Evolutionary conservation across 2,113 vertebrate species (phyloP).

Genomic region (Oryzias curvinotus): DNA sequence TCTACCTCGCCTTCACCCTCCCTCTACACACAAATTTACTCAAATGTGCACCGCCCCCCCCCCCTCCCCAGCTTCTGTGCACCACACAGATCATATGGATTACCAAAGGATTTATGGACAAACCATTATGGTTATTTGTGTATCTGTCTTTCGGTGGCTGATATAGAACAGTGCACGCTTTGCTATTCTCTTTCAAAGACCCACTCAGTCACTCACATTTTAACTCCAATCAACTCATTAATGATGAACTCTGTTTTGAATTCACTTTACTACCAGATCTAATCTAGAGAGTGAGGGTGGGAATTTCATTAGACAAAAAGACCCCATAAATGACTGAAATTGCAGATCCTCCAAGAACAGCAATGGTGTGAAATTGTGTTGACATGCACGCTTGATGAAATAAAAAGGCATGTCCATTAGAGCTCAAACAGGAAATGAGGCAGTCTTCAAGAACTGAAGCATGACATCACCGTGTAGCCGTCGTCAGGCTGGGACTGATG

Average conservation of each 20-base stretch:
- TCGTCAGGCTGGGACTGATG: slow-evolving; percentile 38
- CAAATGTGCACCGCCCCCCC: background rate
- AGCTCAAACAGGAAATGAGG: slow-evolving; percentile 56
- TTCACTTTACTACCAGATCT: background rate
- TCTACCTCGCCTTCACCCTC: background rate
- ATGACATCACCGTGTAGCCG: slow-evolving; percentile 63
- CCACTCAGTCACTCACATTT: background rate
- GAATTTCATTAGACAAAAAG: background rate
- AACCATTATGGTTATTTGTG: slow-evolving; percentile 20
- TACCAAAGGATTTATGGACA: slow-evolving; percentile 37
- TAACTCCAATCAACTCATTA: too few species aligned
- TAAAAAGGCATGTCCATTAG: slow-evolving; percentile 36
- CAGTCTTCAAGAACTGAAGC: slow-evolving; percentile 49
- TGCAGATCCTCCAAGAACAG: background rate
- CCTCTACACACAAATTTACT: background rate
- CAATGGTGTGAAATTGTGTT: slow-evolving; percentile 1
- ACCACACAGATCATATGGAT: slow-evolving; percentile 42
- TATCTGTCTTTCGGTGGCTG: slow-evolving; percentile 2
- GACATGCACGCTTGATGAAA: slow-evolving; percentile 44
- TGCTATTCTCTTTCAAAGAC: background rate
- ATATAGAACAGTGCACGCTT: background rate
- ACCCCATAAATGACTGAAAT: background rate
- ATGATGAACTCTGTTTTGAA: background rate
- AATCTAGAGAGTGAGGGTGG: background rate
- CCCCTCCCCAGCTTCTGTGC: slow-evolving; percentile 20